Percentiles rank a stretch among this genome's conserved stretches.
Conservation (phyloP, 2,888 invertebrate genomes). For the Tenthredo scrophulariae region DNA sequence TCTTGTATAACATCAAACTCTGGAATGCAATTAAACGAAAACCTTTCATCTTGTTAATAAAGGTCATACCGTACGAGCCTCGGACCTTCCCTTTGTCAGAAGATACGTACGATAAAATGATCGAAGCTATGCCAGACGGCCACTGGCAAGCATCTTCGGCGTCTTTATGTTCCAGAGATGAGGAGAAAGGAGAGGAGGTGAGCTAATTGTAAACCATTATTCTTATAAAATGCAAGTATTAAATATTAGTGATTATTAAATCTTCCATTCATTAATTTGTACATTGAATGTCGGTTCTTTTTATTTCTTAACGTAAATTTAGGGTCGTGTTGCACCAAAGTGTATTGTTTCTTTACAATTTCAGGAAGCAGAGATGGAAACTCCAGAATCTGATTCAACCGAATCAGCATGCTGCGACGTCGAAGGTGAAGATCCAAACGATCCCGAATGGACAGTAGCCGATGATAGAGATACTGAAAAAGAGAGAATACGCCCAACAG, state of each 20-base stretch:
- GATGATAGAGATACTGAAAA: conserved; percentile 78
- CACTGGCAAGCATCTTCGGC: conserved; percentile 78
- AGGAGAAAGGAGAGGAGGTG: conserved; percentile 75
- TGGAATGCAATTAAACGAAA: neutral
- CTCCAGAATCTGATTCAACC: conserved; percentile 78
- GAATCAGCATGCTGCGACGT: conserved; percentile 83
- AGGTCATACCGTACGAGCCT: conserved; percentile 88
- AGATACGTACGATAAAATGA: conserved; percentile 85
- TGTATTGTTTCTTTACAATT: conserved; percentile 47
- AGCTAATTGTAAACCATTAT: conserved; percentile 60
- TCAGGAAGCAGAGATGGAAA: conserved; percentile 79
- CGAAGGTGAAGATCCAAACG: conserved; percentile 88
- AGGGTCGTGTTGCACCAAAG: conserved; percentile 52
- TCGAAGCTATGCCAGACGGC: conserved; percentile 85
- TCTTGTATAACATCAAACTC: conserved; percentile 25
- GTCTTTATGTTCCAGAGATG: conserved; percentile 72
- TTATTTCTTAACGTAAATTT: conserved; percentile 7
- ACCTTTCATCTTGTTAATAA: conserved; percentile 58
- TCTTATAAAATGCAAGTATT: neutral
- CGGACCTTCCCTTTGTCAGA: conserved; percentile 88
- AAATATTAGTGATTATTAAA: neutral
- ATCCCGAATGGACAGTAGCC: conserved; percentile 88
- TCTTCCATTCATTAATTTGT: neutral
- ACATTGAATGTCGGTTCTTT: neutral
- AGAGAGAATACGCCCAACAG: conserved; percentile 76